phyloP scores from a whole-genome alignment of 2,113 vertebrate species.

The Myotis davidii region DNA sequence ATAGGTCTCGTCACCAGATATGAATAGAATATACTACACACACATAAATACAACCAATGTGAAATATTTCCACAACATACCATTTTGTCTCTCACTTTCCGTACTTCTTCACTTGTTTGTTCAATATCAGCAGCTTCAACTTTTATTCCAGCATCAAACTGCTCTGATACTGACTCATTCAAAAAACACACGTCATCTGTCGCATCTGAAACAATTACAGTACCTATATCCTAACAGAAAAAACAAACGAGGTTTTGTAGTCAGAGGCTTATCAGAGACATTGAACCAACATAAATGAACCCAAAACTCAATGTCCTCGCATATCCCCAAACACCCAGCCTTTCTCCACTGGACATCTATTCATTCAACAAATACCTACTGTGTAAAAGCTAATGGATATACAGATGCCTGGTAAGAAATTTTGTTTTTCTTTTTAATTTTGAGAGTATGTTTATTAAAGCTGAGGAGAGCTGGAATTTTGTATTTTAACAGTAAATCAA shows the following conservation, averaged over 20 bases:
- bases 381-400: not conserved
- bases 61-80: slow-evolving; percentile 65
- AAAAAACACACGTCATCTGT: slow-evolving; percentile 97
- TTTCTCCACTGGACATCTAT: not conserved
- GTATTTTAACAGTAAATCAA: not conserved
- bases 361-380: not conserved
- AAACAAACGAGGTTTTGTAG: slow-evolving; percentile 71
- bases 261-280: slow-evolving; percentile 25
- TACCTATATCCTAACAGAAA: slow-evolving; percentile 93
- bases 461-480: not conserved
- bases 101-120: slow-evolving; percentile 77
- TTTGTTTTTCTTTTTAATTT: not conserved
- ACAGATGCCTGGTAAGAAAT: not conserved
- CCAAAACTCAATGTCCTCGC: slow-evolving; percentile 10
- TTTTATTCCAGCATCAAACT: slow-evolving; percentile 90
- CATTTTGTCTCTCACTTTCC: slow-evolving; percentile 85
- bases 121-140: slow-evolving; percentile 85
- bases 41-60: not conserved
- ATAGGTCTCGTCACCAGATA: not conserved
- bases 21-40: not conserved
- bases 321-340: not conserved
- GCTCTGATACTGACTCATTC: slow-evolving; percentile 92
- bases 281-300: slow-evolving; percentile 19
- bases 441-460: not conserved
- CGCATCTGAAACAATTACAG: slow-evolving; percentile 95